Percentiles rank a stretch among this genome's conserved stretches.
Conservation (phyloP, 2,113 vertebrate genomes). For the Cichladusa arquata region DNA sequence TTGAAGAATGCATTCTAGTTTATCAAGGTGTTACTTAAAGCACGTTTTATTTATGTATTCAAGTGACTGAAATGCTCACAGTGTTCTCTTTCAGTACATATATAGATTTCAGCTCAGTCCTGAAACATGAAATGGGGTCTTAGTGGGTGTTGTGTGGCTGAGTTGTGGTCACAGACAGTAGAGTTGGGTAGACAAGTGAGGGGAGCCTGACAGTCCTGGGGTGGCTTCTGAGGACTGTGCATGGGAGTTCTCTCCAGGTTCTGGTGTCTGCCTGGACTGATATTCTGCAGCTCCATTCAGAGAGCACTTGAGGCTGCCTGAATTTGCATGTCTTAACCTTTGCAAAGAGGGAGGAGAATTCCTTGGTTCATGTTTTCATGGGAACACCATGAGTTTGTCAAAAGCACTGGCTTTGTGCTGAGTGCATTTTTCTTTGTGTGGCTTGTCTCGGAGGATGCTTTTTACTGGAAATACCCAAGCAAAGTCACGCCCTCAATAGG, state of each 20-base stretch:
- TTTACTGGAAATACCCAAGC: background rate
- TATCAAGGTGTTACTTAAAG: background rate
- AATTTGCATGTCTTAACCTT: background rate
- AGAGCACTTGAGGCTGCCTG: fast-evolving
- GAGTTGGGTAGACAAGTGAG: too few species aligned
- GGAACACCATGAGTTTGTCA: background rate
- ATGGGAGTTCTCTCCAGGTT: background rate
- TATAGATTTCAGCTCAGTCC: background rate
- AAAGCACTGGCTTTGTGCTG: background rate
- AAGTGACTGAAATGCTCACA: background rate
- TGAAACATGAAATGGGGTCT: background rate
- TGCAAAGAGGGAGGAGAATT: background rate
- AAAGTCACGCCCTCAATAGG: background rate
- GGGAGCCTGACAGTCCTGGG: fast-evolving
- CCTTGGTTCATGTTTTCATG: background rate
- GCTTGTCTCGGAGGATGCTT: background rate
- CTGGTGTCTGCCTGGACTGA: background rate
- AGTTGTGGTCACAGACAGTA: fast-evolving
- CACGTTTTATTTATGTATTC: background rate
- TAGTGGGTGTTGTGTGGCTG: background rate
- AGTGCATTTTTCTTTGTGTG: background rate
- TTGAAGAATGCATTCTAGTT: background rate
- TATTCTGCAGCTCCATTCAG: background rate
- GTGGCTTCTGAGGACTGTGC: background rate
- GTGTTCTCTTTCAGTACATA: background rate